Evolutionary conservation across 2,113 vertebrate genomes (phyloP), one percentile per base, ranked within the genome.

Genomic region (Jacana jacana): DNA sequence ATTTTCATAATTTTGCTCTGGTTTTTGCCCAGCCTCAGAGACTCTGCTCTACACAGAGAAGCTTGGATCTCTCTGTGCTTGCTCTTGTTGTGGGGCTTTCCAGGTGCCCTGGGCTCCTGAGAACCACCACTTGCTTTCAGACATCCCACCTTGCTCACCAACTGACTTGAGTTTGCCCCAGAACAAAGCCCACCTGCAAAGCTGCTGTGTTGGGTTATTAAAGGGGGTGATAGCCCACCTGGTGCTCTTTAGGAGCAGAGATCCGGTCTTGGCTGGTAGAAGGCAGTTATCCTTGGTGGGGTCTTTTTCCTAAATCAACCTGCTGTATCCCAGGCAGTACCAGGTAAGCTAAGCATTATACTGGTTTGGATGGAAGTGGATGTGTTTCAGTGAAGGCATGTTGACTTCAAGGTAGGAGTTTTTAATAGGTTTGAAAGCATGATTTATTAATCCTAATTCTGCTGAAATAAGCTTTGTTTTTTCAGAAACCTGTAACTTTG

Each of bases 181-280:
- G 20, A 42, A 39, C 1, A 4, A 72, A 37, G 12, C 22, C 20
- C 78, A 79, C 24, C 46, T 73, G 60, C 27, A 52, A 42, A 80
- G 23, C 28, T 39, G 39, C 10, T 7, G 4, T 7, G 7, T 2
- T 22, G 39, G 39, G 11, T 9, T 54, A 27, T 64, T 48, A 24
- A 27, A 37, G 15, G 63, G 23, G 9, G 8, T n/a, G 14, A 55
- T 0, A 13, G 2, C 11, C 2, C 27, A 4, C 1, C 9, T 18
- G 4, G 1, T 52, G 3, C 6, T 30, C 4, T n/a, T 20, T 11
- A 1, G 58, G 39, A n/a, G 13, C 0, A 9, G 30, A 7, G 6
- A 0, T 0, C 0, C 0, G 9, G 4, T 1, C 9, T 17, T 30
- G 11, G 15, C 1, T 61, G 25, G 15, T 24, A 0, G 39, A 7